Evolutionary conservation across 2,113 vertebrate genomes (phyloP), one percentile per base, ranked within the genome.

Genomic region (Rissa tridactyla): DNA sequence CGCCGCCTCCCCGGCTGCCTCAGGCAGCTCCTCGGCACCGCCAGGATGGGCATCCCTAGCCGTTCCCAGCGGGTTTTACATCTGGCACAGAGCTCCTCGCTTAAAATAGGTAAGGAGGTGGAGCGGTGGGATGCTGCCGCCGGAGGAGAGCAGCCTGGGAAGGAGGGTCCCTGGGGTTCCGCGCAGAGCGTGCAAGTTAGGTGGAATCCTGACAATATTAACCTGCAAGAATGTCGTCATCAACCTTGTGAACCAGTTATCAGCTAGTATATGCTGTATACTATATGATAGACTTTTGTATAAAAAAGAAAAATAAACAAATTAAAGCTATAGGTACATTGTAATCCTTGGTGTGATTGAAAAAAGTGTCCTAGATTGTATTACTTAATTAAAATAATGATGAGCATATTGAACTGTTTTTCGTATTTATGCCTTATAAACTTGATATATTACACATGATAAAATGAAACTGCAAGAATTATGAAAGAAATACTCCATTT

Each of bases 391-490:
- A 95, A 97, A 96, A 97, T 72, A 85, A 95, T 82, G 92, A 97
- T 93, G 97, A 98, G 88, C 92, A 88, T 97, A 97, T 97, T 97
- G 94, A 95, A 94, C 84, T 97, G 96, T 93, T 95, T 96, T 98
- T 97, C 19, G 49, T 98, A 97, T 98, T 97, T 98, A 98, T 98
- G 98, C 98, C 98, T 98, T 98, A 98, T 97, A 94, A 97, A 95
- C 90, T 95, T 96, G 90, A 94, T 97, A 96, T 97, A 95, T 98
- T 96, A 96, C 84, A 96, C 77, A 93, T 57, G 36, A 82, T 89
- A 62, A 96, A 96, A 91, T 66, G 75, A 75, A 82, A 84, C 66
- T 93, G 75, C 54, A 69, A 66, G 90, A 51, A 89, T 15, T 72
- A 58, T 65, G 65, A 72, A 93, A 55, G 64, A 70, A 44, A 68